These are phyloP conservation scores for Spodoptera frugiperda DNA, from an alignment of 1,140 invertebrate species.

Conservation along the genomic window DNA sequence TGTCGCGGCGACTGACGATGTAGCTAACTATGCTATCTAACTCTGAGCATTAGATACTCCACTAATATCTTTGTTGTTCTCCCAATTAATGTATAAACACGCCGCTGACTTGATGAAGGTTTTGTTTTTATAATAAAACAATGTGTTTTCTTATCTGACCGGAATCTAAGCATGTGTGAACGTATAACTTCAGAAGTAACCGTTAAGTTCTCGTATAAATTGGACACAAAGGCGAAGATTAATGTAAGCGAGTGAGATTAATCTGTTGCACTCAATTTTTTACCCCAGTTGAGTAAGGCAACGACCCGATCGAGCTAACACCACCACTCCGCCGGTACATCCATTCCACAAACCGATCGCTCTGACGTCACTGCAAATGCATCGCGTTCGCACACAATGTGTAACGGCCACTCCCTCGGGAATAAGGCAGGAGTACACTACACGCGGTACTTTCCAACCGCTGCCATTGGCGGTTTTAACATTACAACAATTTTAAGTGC, in stretches of 20 bases:
- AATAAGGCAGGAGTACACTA: neutral
- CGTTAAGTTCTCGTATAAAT: no score
- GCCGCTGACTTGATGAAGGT: no score
- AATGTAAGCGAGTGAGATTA: slow-evolving; percentile 5
- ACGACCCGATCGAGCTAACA: slow-evolving; percentile 5
- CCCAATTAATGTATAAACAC: no score
- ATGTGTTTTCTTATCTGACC: no score
- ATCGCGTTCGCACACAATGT: slow-evolving; percentile 22
- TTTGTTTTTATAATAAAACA: no score
- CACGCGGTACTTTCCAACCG: neutral
- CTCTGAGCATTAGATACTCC: no score
- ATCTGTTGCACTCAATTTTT: slow-evolving; percentile 12
- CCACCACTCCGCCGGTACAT: neutral
- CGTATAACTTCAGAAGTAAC: no score
- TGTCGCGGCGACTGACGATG: no score
- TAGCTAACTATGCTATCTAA: no score
- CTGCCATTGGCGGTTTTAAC: neutral
- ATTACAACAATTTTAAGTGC: neutral
- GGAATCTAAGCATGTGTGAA: no score
- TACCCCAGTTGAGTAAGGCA: neutral
- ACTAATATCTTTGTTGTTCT: no score
- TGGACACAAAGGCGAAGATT: neutral
- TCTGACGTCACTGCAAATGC: slow-evolving; percentile 32
- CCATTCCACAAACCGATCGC: slow-evolving; percentile 10
- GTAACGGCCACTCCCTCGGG: slow-evolving; percentile 7